phyloP scores from a whole-genome alignment of 2,797 vertebrate species.

The Coendou prehensilis region DNA sequence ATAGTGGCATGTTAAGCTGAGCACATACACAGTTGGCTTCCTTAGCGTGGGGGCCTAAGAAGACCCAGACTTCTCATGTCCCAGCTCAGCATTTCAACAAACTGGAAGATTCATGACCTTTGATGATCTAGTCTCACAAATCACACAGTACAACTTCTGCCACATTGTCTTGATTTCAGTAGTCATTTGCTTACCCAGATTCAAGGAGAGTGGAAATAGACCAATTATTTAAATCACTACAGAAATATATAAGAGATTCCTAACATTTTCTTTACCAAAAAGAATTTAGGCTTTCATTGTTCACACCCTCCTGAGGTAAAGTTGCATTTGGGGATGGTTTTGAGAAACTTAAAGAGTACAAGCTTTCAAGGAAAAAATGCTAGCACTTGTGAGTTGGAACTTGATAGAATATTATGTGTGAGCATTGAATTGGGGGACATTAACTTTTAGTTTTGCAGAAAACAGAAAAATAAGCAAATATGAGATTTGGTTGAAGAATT shows the following conservation, averaged over 20 bases:
- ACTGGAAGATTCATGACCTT: not conserved
- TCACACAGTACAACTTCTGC: not conserved
- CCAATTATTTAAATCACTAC: not conserved
- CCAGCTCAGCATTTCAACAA: not conserved
- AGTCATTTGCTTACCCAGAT: not conserved
- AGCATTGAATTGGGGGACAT: not conserved
- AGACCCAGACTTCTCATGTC: not conserved
- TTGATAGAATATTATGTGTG: not conserved
- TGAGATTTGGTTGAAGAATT: not conserved
- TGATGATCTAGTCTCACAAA: conserved; percentile 16
- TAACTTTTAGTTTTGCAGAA: not conserved
- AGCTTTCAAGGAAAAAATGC: not conserved
- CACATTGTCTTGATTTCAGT: not conserved
- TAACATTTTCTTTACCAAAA: conserved; percentile 25
- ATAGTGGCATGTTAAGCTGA: not conserved
- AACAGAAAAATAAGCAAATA: conserved; percentile 22
- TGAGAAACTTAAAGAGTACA: not conserved
- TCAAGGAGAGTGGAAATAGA: not conserved
- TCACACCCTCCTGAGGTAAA: not conserved
- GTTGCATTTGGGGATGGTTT: not conserved
- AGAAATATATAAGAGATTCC: conserved; percentile 2
- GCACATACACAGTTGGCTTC: not conserved
- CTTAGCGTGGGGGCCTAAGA: not conserved
- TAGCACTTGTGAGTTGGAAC: not conserved
- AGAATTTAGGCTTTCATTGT: not conserved